Base-by-base conservation (phyloP, 2,797 vertebrate genomes). In the Acropternis orthonyx region DNA sequence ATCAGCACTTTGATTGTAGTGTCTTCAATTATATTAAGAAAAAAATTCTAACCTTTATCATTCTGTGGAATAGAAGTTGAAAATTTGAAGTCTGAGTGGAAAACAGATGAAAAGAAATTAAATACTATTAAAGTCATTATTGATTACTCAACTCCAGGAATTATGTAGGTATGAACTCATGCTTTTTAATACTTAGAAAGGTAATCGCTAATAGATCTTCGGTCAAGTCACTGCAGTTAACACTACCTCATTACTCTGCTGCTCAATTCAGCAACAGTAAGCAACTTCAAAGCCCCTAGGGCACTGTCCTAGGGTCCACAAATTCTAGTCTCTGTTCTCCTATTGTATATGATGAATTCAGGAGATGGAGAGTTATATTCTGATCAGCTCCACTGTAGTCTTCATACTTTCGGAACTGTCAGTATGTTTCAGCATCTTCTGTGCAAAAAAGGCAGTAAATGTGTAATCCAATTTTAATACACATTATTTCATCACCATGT, bases 1-100 rank as follows among this genome's bases (percentile, higher is more conserved):
- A 96, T 62, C 65, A 84, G 66, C 66, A 26, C 89, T 94, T 91
- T 96, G 96, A 95, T 96, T 96, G 95, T 92, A 95, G 93, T 95
- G 91, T 44, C 96, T 78, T 96, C 94, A 91, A 84, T 95, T 93
- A 93, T 8, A 84, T 39, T 48, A 61, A 43, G 46, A 77, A 76
- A 87, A 91, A 92, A 91, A 44, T 23, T 39, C 34, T 85, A 95
- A 88, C 72, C 82, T 89, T 95, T 73, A 56, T 77, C 34, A 43
- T 93, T 91, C 68, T 72, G 21, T 21, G 37, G 43, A 90, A 72
- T 58, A 72, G 61, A 85, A 68, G 43, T 14, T 44, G 32, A 91
- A 94, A 81, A 68, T 72, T n/a, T 55, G 39, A 87, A 65, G 23
- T 58, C 66, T 66, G 71, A 85, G 85, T 6, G 9, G 61, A 83